These are phyloP conservation scores for Tridacna gigas DNA, from an alignment of 2,888 invertebrate species.

Conservation along the genomic window DNA sequence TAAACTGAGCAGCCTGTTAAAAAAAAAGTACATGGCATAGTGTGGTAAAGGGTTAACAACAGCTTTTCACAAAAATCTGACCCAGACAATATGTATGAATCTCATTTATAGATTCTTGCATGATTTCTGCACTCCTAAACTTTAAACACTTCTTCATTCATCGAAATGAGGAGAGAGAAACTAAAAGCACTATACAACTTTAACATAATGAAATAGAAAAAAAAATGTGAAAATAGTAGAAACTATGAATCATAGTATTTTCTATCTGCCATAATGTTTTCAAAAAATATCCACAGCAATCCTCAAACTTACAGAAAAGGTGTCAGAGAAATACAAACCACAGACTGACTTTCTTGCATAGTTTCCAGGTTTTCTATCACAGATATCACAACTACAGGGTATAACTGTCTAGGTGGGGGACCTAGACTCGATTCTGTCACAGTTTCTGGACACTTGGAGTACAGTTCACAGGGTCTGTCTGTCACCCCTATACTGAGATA, in stretches of 20 bases:
- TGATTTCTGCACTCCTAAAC: too few relatives aligned
- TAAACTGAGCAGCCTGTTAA: constrained; percentile 91
- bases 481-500: constrained; percentile 9
- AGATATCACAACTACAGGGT: constrained; percentile 73
- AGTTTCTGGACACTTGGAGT: constrained; percentile 47
- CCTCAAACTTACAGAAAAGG: neutral
- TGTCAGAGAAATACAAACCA: neutral
- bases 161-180: too few relatives aligned
- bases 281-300: neutral
- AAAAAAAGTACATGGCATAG: constrained; percentile 87
- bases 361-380: constrained; percentile 19
- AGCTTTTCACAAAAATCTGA: too few relatives aligned
- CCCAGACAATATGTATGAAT: too few relatives aligned
- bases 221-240: neutral
- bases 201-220: too few relatives aligned
- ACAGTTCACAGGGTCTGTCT: constrained; percentile 18
- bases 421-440: constrained; percentile 66
- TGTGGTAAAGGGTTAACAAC: too few relatives aligned
- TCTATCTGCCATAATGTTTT: neutral
- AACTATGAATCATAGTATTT: neutral
- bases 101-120: too few relatives aligned
- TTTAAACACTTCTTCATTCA: too few relatives aligned
- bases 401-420: constrained; percentile 68
- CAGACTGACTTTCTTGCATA: neutral
- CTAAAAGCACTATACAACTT: neutral